phyloP scores from a whole-genome alignment of 2,113 vertebrate species.

The Danionella cerebrum region DNA sequence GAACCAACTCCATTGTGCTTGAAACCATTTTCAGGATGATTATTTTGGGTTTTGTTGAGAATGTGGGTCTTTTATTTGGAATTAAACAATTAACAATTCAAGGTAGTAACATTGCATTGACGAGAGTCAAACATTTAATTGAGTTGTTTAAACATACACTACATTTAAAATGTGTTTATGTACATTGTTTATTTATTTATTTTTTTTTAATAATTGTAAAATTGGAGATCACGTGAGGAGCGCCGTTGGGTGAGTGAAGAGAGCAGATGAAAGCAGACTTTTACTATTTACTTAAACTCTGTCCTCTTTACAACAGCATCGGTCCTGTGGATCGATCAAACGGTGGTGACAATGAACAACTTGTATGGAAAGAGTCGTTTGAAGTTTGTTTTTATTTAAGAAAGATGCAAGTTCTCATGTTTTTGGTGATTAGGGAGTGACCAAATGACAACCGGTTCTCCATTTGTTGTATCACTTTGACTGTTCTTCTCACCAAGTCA shows the following conservation, averaged over 20 bases:
- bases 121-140: too few species aligned
- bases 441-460: background rate
- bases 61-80: too few species aligned
- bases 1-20: too few species aligned
- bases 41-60: too few species aligned
- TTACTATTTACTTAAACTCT: slow-evolving; percentile 12
- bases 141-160: too few species aligned
- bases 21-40: too few species aligned
- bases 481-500: background rate
- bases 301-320: background rate
- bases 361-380: slow-evolving; percentile 4
- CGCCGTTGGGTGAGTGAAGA: background rate
- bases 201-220: too few species aligned
- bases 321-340: slow-evolving; percentile 1
- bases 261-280: background rate
- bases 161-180: too few species aligned
- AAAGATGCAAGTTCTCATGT: background rate
- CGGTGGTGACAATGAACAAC: background rate
- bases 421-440: background rate
- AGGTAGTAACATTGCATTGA: too few species aligned
- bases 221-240: too few species aligned
- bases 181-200: too few species aligned
- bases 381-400: background rate
- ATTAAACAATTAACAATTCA: too few species aligned
- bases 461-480: background rate